Evolutionary conservation across 2,888 invertebrate species (phyloP).

Genomic region (Baronia brevicornis): DNA sequence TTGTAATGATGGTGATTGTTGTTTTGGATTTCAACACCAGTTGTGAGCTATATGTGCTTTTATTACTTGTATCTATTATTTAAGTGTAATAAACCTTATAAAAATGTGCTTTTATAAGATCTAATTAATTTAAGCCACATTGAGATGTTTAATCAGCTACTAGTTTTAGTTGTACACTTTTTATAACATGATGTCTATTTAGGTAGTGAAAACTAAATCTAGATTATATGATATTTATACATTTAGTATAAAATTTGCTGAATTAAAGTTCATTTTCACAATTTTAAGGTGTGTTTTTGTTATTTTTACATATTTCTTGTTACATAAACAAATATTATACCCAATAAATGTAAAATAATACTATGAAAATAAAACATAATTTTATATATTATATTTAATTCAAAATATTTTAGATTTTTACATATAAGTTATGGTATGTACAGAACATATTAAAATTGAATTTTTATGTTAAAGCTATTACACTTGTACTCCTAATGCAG

Average conservation of each 20-base stretch:
- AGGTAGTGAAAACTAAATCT: slow-evolving; percentile 74
- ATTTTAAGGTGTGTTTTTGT: slow-evolving; percentile 60
- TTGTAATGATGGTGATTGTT: slow-evolving; percentile 71
- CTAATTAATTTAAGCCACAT: slow-evolving; percentile 73
- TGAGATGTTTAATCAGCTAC: slow-evolving; percentile 75
- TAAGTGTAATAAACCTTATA: slow-evolving; percentile 71
- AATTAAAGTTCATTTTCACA: slow-evolving; percentile 76
- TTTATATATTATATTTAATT: too few relatives aligned
- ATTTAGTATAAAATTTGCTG: slow-evolving; percentile 76
- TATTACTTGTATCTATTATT: slow-evolving; percentile 72
- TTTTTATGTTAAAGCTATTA: too few relatives aligned
- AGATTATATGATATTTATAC: slow-evolving; percentile 76
- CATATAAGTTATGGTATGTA: slow-evolving; percentile 16
- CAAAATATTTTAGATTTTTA: slow-evolving; percentile 17
- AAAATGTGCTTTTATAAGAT: slow-evolving; percentile 75
- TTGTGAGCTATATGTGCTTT: slow-evolving; percentile 70
- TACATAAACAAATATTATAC: too few relatives aligned
- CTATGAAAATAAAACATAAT: too few relatives aligned
- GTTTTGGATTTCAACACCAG: slow-evolving; percentile 64
- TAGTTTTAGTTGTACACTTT: slow-evolving; percentile 76
- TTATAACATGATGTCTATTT: slow-evolving; percentile 76
- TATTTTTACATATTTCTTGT: slow-evolving; percentile 20
- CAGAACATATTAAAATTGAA: too few relatives aligned
- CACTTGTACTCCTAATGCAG: too few relatives aligned
- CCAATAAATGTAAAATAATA: slow-evolving; percentile 8